Evolutionary conservation across 2,797 vertebrate genomes (phyloP), one percentile per base, ranked within the genome.

Genomic region (Pantherophis vulpinus): DNA sequence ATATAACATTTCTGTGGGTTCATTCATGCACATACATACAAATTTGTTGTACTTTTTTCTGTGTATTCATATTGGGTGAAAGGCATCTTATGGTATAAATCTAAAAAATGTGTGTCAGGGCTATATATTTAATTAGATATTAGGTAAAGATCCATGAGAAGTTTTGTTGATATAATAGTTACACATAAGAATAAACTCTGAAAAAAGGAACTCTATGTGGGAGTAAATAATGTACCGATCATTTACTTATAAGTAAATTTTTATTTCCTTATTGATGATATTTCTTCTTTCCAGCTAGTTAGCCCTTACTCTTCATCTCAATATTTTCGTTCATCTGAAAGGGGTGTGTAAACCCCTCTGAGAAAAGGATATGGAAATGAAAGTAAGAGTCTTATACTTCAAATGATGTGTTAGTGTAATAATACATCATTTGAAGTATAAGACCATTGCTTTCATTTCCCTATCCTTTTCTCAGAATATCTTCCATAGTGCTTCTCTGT

Each of bases 401-500:
- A 51, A 51, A 51, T 51, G 47, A 51, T 51, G 47, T 51, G 6
- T 51, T 51, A 51, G 47, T 51, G 47, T 51, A 51, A 51, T 51
- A 93, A n/a, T 6, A 25, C 27, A 47, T 20, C 66, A 83, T 91
- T 91, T 88, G 79, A 89, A 91, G 23, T 55, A 74, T 66, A 63
- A 74, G 42, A 88, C 54, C 74, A 55, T 74, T 59, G 37, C 93
- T 83, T 89, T 63, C 79, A 87, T 88, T 51, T 18, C 63, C 32
- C 93, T 91, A 29, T 20, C 14, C 54, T 37, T 90, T 92, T 32
- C 94, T 55, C 10, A 88, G 23, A 5, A 90, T 89, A 4, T 94
- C 25, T 93, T 5, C 91, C 90, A 94, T 54, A 90, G 51, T 92
- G 58, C 32, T 87, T 2, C n/a, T 51, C 1, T 51, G 47, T 51